Evolutionary conservation across 2,888 invertebrate species (phyloP).

Genomic region (Ctenicera cuprea): DNA sequence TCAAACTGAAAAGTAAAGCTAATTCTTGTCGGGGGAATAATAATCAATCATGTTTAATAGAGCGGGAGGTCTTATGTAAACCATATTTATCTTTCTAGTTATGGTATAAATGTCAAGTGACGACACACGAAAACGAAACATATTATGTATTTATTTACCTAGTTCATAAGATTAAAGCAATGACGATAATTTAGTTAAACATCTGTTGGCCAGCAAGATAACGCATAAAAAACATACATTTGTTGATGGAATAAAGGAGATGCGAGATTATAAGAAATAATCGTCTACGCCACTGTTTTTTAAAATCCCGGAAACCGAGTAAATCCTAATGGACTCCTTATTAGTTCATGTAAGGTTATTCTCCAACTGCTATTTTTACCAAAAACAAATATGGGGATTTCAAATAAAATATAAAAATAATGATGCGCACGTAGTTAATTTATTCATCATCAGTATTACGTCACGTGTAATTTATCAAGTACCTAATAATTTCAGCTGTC

Average conservation of each 20-base stretch:
- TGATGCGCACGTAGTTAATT: constrained; percentile 2
- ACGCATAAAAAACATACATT: background rate
- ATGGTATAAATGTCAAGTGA: constrained; percentile 12
- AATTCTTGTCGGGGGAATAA: background rate
- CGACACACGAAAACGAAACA: background rate
- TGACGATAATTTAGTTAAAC: constrained; percentile 1
- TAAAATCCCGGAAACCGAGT: too few relatives aligned
- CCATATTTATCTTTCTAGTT: constrained; percentile 10
- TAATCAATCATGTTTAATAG: constrained; percentile 14
- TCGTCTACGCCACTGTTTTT: too few relatives aligned
- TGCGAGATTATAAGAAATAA: too few relatives aligned
- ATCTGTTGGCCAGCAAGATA: too few relatives aligned
- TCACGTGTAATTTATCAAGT: constrained; percentile 2
- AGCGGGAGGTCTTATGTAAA: constrained; percentile 13
- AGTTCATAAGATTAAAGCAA: background rate
- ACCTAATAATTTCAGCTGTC: background rate
- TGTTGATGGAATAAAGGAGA: too few relatives aligned
- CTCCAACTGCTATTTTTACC: background rate
- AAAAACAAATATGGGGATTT: background rate
- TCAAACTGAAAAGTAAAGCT: background rate
- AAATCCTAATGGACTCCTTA: too few relatives aligned
- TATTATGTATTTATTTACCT: background rate
- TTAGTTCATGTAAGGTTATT: too few relatives aligned
- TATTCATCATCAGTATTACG: constrained; percentile 14
- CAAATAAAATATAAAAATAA: constrained; percentile 14